Evolutionary conservation across 2,113 vertebrate species (phyloP).

Genomic region (Dissostichus mawsoni): DNA sequence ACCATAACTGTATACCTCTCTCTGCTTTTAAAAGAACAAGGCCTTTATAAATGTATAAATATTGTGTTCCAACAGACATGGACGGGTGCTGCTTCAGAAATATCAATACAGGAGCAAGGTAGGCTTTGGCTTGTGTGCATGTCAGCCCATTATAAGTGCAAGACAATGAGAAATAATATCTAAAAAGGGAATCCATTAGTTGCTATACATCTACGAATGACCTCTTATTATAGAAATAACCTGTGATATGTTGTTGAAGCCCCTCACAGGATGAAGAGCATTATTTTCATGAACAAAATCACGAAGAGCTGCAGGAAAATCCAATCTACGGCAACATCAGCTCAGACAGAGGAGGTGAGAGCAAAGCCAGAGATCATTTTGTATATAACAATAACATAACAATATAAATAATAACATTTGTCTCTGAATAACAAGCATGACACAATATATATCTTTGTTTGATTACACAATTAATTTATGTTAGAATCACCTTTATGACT

Average conservation of each 20-base stretch:
- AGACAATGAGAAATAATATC: neutral
- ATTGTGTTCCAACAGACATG: conserved; percentile 52
- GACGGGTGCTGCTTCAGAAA: conserved; percentile 28
- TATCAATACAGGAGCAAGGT: conserved; percentile 55
- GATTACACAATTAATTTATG: neutral
- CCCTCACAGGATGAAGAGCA: conserved; percentile 52
- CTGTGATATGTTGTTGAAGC: conserved; percentile 29
- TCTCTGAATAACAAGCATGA: neutral
- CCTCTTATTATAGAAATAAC: neutral
- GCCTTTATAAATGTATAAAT: neutral
- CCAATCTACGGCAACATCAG: conserved; percentile 85
- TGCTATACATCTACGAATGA: neutral
- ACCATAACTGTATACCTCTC: neutral
- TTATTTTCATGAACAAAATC: conserved; percentile 45
- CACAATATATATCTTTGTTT: neutral
- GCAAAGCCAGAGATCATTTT: neutral
- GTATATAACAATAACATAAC: too few relatives aligned
- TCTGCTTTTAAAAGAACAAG: neutral
- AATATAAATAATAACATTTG: too few relatives aligned
- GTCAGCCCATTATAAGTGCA: neutral
- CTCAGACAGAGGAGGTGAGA: conserved; percentile 66
- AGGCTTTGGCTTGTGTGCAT: conserved; percentile 4
- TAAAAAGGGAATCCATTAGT: too few relatives aligned
- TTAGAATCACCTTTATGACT: neutral
- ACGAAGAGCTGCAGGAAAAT: conserved; percentile 72